These are phyloP conservation scores for Nesogale talazaci DNA, from an alignment of 2,113 vertebrate genomes.

Conservation along the genomic window DNA sequence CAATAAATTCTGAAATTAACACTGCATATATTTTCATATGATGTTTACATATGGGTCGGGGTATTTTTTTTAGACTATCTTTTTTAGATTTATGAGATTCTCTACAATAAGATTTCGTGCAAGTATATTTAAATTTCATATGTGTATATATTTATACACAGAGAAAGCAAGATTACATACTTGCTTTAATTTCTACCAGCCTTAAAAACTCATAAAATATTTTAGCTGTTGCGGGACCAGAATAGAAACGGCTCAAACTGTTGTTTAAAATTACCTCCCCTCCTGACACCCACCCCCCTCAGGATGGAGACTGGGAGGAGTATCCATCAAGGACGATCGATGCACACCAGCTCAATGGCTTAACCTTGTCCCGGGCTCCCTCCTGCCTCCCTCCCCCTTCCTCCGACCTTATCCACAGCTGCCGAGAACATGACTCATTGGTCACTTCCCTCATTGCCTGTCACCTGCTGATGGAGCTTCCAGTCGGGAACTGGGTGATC, in stretches of 20 bases:
- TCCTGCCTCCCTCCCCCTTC: not conserved
- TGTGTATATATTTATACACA: slow-evolving; percentile 85
- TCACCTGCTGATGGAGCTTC: not conserved
- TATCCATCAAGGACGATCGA: not conserved
- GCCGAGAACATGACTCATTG: not conserved
- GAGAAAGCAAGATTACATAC: slow-evolving; percentile 82
- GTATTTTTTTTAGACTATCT: slow-evolving; percentile 82
- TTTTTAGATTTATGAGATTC: slow-evolving; percentile 84
- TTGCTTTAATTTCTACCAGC: slow-evolving; percentile 83
- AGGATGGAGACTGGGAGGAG: slow-evolving; percentile 28
- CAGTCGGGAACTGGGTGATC: not conserved
- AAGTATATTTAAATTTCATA: slow-evolving; percentile 85
- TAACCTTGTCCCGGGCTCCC: not conserved
- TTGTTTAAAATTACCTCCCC: slow-evolving; percentile 77
- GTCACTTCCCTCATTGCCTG: not conserved
- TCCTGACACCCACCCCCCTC: slow-evolving; percentile 65
- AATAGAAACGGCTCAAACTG: slow-evolving; percentile 82
- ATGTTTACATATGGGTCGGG: slow-evolving; percentile 83
- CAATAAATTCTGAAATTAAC: slow-evolving; percentile 84
- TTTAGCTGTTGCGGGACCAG: slow-evolving; percentile 81
- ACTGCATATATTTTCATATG: slow-evolving; percentile 85
- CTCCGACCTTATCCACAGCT: not conserved
- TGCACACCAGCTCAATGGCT: rapidly evolving
- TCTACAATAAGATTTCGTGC: slow-evolving; percentile 84
- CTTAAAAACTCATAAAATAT: slow-evolving; percentile 84